phyloP scores from a whole-genome alignment of 2,797 vertebrate genomes.

The Todus mexicanus region DNA sequence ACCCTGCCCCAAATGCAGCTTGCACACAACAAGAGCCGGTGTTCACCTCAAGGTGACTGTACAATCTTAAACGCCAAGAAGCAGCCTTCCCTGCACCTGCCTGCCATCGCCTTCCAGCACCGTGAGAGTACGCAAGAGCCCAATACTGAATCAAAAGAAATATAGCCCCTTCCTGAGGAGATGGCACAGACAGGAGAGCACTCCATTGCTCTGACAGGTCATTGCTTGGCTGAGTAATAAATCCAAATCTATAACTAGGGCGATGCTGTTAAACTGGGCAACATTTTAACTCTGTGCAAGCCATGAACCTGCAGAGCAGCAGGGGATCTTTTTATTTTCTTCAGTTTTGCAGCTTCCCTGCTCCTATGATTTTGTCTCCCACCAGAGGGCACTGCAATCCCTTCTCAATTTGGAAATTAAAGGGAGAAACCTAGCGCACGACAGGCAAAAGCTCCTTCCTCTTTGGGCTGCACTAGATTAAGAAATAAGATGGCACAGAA shows the following conservation, averaged over 20 bases:
- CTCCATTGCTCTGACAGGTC: not conserved
- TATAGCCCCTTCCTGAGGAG: not conserved
- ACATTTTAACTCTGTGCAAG: not conserved
- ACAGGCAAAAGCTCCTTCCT: not conserved
- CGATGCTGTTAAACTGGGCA: not conserved
- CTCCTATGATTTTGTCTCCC: constrained; percentile 18
- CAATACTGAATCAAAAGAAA: not conserved
- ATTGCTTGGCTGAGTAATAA: not conserved
- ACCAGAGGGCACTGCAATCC: constrained; percentile 67
- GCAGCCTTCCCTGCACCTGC: not conserved
- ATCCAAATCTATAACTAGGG: not conserved
- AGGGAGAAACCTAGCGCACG: not conserved
- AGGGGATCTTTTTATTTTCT: not conserved
- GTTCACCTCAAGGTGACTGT: not conserved
- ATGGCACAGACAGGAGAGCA: not conserved
- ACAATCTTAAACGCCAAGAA: not conserved
- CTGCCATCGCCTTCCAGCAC: not conserved
- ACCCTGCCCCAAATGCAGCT: not conserved
- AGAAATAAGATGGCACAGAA: constrained; percentile 16
- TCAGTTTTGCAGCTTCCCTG: not conserved
- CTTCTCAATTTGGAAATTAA: constrained; percentile 29
- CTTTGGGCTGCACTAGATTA: not conserved
- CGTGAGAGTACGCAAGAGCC: not conserved
- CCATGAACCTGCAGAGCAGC: not conserved
- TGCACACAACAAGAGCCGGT: not conserved